A percentile compares a stretch with the other conserved stretches of the same genome.
These are phyloP conservation scores for Caenorhabditis drosophilae DNA, from an alignment of 2,888 invertebrate species.

Conservation along the genomic window DNA sequence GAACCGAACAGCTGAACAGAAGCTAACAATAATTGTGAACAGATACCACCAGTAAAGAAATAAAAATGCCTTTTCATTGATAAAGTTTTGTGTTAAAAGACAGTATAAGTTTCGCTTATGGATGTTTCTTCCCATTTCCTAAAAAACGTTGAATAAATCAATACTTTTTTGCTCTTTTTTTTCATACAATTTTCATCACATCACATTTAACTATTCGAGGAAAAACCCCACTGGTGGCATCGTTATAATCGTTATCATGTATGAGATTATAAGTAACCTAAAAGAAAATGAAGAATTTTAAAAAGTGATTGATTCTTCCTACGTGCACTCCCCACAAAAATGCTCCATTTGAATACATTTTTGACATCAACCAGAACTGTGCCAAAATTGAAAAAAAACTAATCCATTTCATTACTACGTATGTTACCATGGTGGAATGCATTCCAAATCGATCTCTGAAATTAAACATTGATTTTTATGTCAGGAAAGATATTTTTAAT, in stretches of 20 bases:
- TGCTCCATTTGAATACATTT: not conserved
- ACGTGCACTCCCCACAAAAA: not conserved
- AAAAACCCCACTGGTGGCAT: not conserved
- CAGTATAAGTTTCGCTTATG: not conserved
- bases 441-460: not conserved
- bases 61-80: constrained; percentile 45
- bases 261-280: not conserved
- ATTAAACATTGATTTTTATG: too few relatives aligned
- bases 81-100: constrained; percentile 35
- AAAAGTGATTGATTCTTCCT: not conserved
- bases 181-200: not conserved
- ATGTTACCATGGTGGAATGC: not conserved
- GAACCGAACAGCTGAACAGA: constrained; percentile 25
- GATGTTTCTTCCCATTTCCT: not conserved
- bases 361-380: not conserved
- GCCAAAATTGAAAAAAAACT: not conserved
- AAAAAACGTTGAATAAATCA: not conserved
- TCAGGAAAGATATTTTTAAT: too few relatives aligned
- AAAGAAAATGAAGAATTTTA: not conserved
- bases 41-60: constrained; percentile 50
- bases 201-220: not conserved
- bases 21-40: constrained; percentile 26
- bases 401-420: not conserved
- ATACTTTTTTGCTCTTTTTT: not conserved
- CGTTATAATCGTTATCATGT: not conserved